These are phyloP conservation scores for Atractosteus spatula DNA, from an alignment of 2,113 vertebrate genomes.

Conservation along the genomic window DNA sequence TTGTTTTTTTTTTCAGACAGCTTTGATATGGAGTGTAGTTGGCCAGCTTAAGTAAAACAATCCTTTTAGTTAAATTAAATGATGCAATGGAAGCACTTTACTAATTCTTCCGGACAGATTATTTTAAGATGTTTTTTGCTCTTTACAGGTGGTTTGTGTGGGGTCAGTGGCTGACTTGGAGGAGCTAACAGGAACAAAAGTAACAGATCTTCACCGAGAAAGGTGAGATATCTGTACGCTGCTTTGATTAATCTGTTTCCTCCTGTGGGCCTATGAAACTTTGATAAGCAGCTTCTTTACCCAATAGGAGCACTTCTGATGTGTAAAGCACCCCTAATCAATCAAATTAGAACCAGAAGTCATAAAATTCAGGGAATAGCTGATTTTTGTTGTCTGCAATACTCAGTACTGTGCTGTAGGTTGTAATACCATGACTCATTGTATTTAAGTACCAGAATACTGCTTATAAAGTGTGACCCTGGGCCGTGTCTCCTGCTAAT, in stretches of 20 bases:
- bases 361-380: not conserved
- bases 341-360: slow-evolving; percentile 10
- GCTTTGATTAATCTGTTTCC: not conserved
- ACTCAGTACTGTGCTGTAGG: not conserved
- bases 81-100: not conserved
- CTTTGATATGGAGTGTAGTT: not conserved
- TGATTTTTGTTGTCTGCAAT: not conserved
- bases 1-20: too few species aligned
- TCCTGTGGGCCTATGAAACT: not conserved
- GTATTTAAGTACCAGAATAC: not conserved
- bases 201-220: slow-evolving; percentile 92
- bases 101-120: not conserved
- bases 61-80: not conserved
- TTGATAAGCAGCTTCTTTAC: not conserved
- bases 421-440: not conserved
- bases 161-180: slow-evolving; percentile 87
- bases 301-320: slow-evolving; percentile 12
- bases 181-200: slow-evolving; percentile 78
- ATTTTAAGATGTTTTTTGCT: slow-evolving; percentile 13
- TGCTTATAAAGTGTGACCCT: not conserved
- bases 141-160: slow-evolving; percentile 83
- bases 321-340: slow-evolving; percentile 20
- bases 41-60: not conserved
- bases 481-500: too few species aligned
- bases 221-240: slow-evolving; percentile 67